These are phyloP conservation scores for Xestia ashworthii DNA, from an alignment of 2,888 invertebrate genomes.

Conservation along the genomic window DNA sequence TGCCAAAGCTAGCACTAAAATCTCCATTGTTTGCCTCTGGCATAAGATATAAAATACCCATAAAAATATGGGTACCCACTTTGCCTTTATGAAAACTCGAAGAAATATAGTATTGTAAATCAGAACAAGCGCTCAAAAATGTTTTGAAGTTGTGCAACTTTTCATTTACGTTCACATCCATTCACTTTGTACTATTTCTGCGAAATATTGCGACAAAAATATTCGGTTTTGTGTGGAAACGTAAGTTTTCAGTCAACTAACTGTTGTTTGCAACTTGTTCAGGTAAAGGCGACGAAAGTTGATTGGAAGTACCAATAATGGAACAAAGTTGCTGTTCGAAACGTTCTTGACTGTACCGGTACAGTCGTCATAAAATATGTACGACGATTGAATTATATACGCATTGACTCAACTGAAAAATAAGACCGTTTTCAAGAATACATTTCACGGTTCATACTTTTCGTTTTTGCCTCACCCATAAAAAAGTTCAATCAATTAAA, in stretches of 20 bases:
- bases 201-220: constrained; percentile 54
- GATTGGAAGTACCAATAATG: constrained; percentile 62
- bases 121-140: constrained; percentile 55
- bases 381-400: constrained; percentile 1
- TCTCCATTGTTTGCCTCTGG: constrained; percentile 44
- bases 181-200: constrained; percentile 59
- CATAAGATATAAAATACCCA: constrained; percentile 45
- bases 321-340: constrained; percentile 43
- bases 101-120: constrained; percentile 59
- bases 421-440: constrained; percentile 3
- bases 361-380: constrained; percentile 28
- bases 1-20: constrained; percentile 28
- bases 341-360: constrained; percentile 21
- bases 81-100: constrained; percentile 52
- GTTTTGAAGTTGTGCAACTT: constrained; percentile 56
- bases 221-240: constrained; percentile 50
- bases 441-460: background rate
- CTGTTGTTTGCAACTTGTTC: constrained; percentile 62
- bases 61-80: constrained; percentile 47
- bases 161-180: constrained; percentile 57
- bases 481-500: constrained; percentile 15
- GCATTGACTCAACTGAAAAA: constrained; percentile 9
- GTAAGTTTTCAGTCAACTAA: constrained; percentile 54
- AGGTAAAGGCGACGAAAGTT: constrained; percentile 58
- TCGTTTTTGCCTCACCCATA: background rate